phyloP scores from a whole-genome alignment of 2,113 vertebrate species.

The Hoplias malabaricus region DNA sequence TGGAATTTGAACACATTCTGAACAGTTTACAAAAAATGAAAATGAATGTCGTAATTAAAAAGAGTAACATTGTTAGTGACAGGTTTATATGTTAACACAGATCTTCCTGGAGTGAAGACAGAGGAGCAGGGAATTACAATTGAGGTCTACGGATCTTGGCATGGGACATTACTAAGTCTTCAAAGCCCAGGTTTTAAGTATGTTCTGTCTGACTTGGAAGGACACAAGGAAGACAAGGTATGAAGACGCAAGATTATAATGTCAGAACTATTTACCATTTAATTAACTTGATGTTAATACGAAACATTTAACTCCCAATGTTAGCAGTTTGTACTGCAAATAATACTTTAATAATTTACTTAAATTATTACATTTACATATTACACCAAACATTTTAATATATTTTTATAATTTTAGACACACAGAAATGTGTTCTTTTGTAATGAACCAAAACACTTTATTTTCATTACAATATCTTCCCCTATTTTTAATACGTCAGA shows the following conservation, averaged over 20 bases:
- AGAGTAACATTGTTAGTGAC: neutral
- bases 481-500: no score
- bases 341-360: no score
- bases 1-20: no score
- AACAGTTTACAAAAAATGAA: neutral
- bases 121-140: conserved; percentile 44
- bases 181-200: conserved; percentile 36
- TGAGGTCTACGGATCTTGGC: conserved; percentile 64
- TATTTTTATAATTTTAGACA: no score
- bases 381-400: no score
- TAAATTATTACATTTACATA: no score
- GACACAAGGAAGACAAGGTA: conserved; percentile 15
- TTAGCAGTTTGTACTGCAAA: neutral
- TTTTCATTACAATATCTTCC: no score
- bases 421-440: no score
- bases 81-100: conserved; percentile 48
- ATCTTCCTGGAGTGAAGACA: conserved; percentile 51
- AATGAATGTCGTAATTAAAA: neutral
- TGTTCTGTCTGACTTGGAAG: neutral
- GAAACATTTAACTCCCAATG: neutral
- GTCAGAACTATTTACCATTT: neutral
- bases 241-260: neutral
- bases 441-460: no score
- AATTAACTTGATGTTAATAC: neutral
- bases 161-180: conserved; percentile 66